Base-by-base conservation (phyloP, 2,113 vertebrate genomes). In the Dipodomys spectabilis region DNA sequence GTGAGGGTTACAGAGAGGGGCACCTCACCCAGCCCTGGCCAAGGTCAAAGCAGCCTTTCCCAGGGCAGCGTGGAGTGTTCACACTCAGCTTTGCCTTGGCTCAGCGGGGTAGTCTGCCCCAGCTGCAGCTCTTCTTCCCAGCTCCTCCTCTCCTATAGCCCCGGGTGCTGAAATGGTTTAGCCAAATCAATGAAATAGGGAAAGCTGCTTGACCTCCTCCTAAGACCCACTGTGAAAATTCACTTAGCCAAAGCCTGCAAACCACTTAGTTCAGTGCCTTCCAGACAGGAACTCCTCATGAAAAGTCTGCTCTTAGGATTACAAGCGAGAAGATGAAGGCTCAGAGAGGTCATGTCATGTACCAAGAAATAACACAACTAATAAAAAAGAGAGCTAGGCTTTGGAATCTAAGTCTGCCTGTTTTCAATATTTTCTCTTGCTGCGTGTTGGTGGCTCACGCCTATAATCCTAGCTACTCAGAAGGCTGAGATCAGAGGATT, bases 301-400 rank as follows among this genome's bases (percentile, higher is more conserved):
- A 35, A 53, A 86, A 89, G 68, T 87, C 64, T 80, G 19, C 7
- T 39, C 39, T 64, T 78, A 73, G 25, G 69, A 53, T 72, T 81
- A 90, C n/a, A 32, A 67, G 84, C 11, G 45, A 96, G 90, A 90
- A 94, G 80, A 74, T 8, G 19, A 69, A 87, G 73, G 57, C 45
- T 69, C 45, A 19, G 82, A 82, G 75, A 92, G 45, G 39, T 57
- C 69, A 60, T 22, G 16, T 35, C 80, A 71, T 28, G 22, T 9
- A 18, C 18, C 64, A 23, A 87, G 81, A 92, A 64, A 69, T 49
- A 90, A 71, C 35, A 73, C n/a, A 86, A 53, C 32, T 23, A 68
- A 25, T 45, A 35, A 92, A 74, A 18, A 8, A 32, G 35, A 32
- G 8, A 86, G 53, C 30, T 57, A 49, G 53, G 6, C 62, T n/a